Base-by-base conservation (phyloP, 2,113 vertebrate genomes). In the Menura novaehollandiae region DNA sequence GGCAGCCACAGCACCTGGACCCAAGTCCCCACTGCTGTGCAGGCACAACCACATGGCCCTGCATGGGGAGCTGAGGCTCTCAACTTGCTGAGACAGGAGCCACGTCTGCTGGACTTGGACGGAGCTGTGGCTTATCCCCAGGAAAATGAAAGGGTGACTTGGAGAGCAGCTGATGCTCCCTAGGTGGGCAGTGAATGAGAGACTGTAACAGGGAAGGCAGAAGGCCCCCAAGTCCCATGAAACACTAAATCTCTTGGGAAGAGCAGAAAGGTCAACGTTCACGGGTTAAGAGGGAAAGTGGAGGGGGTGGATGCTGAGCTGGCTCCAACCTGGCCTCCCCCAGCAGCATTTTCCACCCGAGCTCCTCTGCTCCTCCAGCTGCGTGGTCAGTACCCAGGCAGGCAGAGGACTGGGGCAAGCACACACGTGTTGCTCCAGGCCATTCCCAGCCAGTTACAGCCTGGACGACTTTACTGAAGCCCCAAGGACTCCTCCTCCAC, bases 361-460 rank as follows among this genome's bases (percentile, higher is more conserved):
- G 89, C 66, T 79, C 78, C 89, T 91, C 68, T 0, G 2, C 46
- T 24, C 32, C 85, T 68, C 73, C 12, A 11, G 44, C 85, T 13
- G 17, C 16, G 0, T 56, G 79, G 85, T 62, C 81, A 68, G 67
- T 78, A 78, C 91, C 89, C 76, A 16, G 79, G 68, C 92, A 83
- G 90, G 82, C 79, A 79, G 67, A 97, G 77, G 44, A 88, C n/a
- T 2, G 17, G 92, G 92, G 81, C 84, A 73, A 37, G 94, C 89
- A 81, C 94, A 90, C 79, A 87, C 95, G 96, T 94, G 94, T 91
- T 95, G 90, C 93, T 96, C 93, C 85, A 8, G 76, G 95, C 96
- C 89, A 91, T 96, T 96, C 88, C 87, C 78, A 85, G 79, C 66
- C 72, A 93, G 85, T 88, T 76, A 44, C 1, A 2, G 91, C 79